These are phyloP conservation scores for Drosophila takahashii DNA, from an alignment of 1,140 invertebrate species.

Conservation along the genomic window DNA sequence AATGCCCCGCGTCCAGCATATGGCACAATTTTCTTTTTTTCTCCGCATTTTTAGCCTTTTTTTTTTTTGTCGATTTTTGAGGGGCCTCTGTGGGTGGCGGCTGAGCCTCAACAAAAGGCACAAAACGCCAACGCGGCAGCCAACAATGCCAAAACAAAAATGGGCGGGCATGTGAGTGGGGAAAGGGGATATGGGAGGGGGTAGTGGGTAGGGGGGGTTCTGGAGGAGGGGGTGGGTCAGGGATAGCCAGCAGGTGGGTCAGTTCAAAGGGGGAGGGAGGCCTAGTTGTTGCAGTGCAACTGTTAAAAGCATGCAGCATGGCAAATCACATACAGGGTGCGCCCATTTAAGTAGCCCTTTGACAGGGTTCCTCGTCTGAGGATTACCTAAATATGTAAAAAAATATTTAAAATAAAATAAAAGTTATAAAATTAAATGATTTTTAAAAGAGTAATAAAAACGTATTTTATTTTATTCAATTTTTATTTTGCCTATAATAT, in stretches of 20 bases:
- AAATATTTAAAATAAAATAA: too few relatives aligned
- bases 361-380: constrained; percentile 6
- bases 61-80: constrained; percentile 9
- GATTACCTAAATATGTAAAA: too few relatives aligned
- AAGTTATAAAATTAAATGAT: too few relatives aligned
- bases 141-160: constrained; percentile 58
- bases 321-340: constrained; percentile 48
- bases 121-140: constrained; percentile 53
- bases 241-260: constrained; percentile 6
- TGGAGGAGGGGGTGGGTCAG: background rate
- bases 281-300: constrained; percentile 47
- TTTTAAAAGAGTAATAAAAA: too few relatives aligned
- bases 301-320: constrained; percentile 61
- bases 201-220: background rate
- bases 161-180: constrained; percentile 36
- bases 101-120: constrained; percentile 63
- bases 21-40: constrained; percentile 76
- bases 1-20: constrained; percentile 70
- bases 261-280: constrained; percentile 14
- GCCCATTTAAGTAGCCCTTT: background rate
- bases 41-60: constrained; percentile 8
- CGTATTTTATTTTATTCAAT: too few relatives aligned
- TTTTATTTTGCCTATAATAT: too few relatives aligned
- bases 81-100: background rate
- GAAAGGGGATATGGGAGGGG: background rate